phyloP scores from a whole-genome alignment of 2,888 invertebrate genomes.

The Nemurella pictetii region DNA sequence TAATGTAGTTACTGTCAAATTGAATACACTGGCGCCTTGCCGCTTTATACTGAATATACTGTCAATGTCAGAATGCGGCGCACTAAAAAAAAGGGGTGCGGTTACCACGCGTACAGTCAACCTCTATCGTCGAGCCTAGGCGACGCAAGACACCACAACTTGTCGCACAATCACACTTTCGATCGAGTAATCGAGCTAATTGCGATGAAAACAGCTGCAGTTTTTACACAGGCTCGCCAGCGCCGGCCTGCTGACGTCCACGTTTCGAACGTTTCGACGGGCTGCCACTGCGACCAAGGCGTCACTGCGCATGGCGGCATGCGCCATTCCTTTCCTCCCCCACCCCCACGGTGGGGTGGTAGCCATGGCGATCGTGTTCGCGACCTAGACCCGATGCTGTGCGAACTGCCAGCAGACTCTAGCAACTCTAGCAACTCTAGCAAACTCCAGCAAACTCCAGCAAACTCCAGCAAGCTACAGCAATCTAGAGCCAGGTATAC shows the following conservation, averaged over 20 bases:
- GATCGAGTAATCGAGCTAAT: neutral
- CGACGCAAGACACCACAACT: neutral
- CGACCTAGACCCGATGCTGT: slow-evolving; percentile 14
- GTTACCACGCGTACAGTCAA: neutral
- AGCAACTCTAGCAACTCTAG: too few relatives aligned
- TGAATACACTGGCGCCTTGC: neutral
- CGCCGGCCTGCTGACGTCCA: slow-evolving; percentile 6
- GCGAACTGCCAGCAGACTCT: neutral
- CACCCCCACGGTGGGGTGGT: neutral
- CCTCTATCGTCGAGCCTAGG: neutral
- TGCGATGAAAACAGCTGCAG: neutral
- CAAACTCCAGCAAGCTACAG: too few relatives aligned
- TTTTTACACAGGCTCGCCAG: neutral
- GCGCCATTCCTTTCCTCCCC: neutral
- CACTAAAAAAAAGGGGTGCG: neutral
- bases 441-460: slow-evolving; percentile 13
- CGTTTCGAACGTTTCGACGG: slow-evolving; percentile 3
- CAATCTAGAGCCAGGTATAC: too few relatives aligned
- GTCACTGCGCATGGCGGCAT: neutral
- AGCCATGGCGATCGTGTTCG: slow-evolving; percentile 2
- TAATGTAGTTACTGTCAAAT: neutral
- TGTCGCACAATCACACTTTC: neutral
- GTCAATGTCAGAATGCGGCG: neutral
- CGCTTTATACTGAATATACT: neutral
- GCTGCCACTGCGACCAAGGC: neutral